A percentile compares a stretch with the other conserved stretches of the same genome.
Conservation (phyloP, 2,797 vertebrate genomes). For the Synanceia verrucosa region DNA sequence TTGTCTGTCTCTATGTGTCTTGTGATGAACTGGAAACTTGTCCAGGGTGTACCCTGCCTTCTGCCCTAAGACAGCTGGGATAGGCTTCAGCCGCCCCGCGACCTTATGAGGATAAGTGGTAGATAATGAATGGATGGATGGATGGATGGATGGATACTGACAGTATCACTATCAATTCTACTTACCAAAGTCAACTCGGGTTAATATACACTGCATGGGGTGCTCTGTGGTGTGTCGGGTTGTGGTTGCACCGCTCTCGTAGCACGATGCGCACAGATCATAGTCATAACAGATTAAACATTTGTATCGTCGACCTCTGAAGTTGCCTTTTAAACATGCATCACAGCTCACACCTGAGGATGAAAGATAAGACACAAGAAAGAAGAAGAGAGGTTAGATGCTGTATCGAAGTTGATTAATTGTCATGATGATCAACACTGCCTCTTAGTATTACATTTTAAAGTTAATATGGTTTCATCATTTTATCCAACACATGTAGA, state of each 20-base stretch:
- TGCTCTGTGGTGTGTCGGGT: conserved; percentile 99
- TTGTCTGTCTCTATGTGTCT: too few relatives aligned
- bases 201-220: conserved; percentile 99
- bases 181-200: conserved; percentile 97
- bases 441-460: neutral
- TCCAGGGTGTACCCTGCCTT: too few relatives aligned
- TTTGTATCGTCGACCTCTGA: conserved; percentile 97
- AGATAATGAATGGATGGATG: too few relatives aligned
- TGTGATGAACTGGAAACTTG: too few relatives aligned
- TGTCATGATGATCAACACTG: neutral
- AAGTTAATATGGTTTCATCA: too few relatives aligned
- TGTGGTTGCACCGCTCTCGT: conserved; percentile 97
- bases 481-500: neutral
- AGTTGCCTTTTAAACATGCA: conserved; percentile 99
- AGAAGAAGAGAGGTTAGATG: conserved; percentile 2
- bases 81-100: too few relatives aligned
- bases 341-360: conserved; percentile 97
- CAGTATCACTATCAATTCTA: neutral
- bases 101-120: too few relatives aligned
- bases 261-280: conserved; percentile 98
- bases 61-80: too few relatives aligned
- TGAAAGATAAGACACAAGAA: neutral
- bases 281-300: conserved; percentile 99
- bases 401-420: neutral
- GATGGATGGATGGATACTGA: neutral